These are phyloP conservation scores for Galagoides demidoff DNA, from an alignment of 2,797 vertebrate genomes.

Conservation along the genomic window DNA sequence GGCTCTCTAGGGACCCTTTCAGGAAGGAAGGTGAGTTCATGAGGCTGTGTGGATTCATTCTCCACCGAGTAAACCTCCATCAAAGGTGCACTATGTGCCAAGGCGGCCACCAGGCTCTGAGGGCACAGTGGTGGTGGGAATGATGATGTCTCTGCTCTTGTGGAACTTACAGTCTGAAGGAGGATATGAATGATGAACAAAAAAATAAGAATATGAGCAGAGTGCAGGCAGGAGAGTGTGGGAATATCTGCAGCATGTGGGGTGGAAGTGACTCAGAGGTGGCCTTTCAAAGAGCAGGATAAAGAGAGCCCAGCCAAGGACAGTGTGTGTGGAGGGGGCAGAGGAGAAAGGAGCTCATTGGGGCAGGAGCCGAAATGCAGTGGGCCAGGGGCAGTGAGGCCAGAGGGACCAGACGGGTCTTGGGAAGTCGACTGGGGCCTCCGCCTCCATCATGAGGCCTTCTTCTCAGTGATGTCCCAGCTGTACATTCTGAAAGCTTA, in stretches of 20 bases:
- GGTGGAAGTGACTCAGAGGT: not conserved
- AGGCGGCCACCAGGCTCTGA: not conserved
- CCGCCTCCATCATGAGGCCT: not conserved
- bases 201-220: not conserved
- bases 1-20: not conserved
- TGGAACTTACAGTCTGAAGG: not conserved
- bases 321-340: accelerated
- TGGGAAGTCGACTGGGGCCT: not conserved
- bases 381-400: not conserved
- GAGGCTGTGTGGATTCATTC: not conserved
- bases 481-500: not conserved
- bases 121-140: not conserved
- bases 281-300: not conserved
- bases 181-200: not conserved
- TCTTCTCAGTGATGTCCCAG: not conserved
- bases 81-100: accelerated
- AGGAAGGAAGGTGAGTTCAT: not conserved
- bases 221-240: not conserved
- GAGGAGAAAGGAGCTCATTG: not conserved
- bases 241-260: accelerated
- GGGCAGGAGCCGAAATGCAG: not conserved
- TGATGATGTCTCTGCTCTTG: not conserved
- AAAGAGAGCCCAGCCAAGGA: not conserved
- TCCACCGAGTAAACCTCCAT: not conserved
- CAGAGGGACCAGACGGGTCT: not conserved